Evolutionary conservation across 2,888 invertebrate species (phyloP), one percentile per base, ranked within the genome.

Genomic region (Shargacucullia verbasci): DNA sequence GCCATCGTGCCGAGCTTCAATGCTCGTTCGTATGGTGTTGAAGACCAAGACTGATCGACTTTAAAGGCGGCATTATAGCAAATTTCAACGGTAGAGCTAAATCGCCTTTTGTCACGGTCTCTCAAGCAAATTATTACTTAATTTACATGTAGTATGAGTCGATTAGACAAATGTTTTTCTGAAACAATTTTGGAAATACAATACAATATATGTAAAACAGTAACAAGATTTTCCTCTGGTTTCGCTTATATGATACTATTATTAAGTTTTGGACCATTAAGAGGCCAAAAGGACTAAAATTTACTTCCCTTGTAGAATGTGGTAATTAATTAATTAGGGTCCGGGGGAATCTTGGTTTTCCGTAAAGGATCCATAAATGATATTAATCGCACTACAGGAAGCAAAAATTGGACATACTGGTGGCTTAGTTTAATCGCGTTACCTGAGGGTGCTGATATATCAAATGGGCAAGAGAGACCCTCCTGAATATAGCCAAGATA

Each of bases 81-180:
- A 7, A 50, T 55, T 59, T 52, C 33, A 52, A 60, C 41, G 27
- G 43, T 55, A 47, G 44, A 44, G 35, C 66, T 40, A 66, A 65
- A 66, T 66, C 29, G 50, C 37, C 43, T 60, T 65, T 66, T 60
- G 60, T 52, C 55, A 66, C 55, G 65, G 67, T 44, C 37, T 60
- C 33, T 25, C 50, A 52, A 66, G 60, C 55, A 66, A 60, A 60
- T 60, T 44, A 60, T 52, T 66, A 48, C 44, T 66, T 52, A 52
- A 55, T 31, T 60, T 35, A 60, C 55, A 41, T 15, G 39, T 55
- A 11, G 11, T 44, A 59, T 35, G 3, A 55, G 33, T 35, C 37
- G 67, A 55, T 56, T 60, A 41, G 7, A 37, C 39, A 48, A 35
- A 38, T 66, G 64, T 53, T 58, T 48, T 15, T 11, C 27, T 58